Evolutionary conservation across 1,140 invertebrate genomes (phyloP), one percentile per base, ranked within the genome.

Genomic region (Propsilocerus akamusi): DNA sequence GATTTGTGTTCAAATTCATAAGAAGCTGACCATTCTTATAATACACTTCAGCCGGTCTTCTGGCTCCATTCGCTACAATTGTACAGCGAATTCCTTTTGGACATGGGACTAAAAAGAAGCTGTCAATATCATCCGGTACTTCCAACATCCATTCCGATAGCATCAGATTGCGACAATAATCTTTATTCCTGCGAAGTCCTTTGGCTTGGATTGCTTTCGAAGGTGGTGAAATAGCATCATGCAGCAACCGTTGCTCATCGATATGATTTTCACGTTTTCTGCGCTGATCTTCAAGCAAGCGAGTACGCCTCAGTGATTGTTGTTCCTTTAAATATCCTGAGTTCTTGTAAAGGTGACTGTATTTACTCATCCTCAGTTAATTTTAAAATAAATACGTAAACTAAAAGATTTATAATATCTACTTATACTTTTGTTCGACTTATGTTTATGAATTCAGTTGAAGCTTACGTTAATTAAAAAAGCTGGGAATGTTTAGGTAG

Each of bases 101-200:
- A 66, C 85, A 91, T 0, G 83, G 72, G 25, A 89, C 74, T 52
- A 89, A 72, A n/a, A 78, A 62, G 89, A 91, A 97, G 47, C 84
- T 77, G 7, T 75, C 65, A 25, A 73, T 57, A 66, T 90, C 81
- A 49, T 72, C 67, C 12, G 92, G 92, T 46, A 82, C 75, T 55
- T 95, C 86, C 2, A 83, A 66, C 61, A 97, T 68, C 91, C 91
- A 97, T 66, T 96, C 92, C 1, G 91, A 95, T 23, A 86, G 59
- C 34, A 41, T 41, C 10, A 20, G 2, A 2, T 22, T 20, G 10
- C 22, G 17, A 20, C 11, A 20, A 41, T 41, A 41, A 17, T 41
- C 14, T 1, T n/a, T 17, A 37, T 41, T 10, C 22, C 22, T 41
- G 14, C 10, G 8, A 20, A n/a, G 14, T 37, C 7, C 20, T 37